Conservation (phyloP, 2,113 vertebrate genomes). For the Hemichromis elongatus region DNA sequence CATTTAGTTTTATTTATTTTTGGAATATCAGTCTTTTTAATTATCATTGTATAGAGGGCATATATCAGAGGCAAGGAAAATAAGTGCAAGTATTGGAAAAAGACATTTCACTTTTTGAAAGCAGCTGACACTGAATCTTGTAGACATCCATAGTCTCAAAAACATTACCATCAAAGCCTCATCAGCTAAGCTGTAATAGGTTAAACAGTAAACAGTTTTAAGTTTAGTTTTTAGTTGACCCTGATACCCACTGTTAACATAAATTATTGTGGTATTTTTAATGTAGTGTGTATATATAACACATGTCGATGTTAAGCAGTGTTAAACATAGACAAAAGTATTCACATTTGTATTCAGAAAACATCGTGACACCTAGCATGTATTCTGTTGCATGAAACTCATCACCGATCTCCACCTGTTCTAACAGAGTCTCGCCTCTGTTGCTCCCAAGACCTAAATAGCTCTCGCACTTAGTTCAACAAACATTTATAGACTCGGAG, state of each 20-base stretch:
- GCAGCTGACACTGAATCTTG: not conserved
- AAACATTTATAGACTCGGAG: not conserved
- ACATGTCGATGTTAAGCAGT: not conserved
- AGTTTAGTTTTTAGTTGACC: not conserved
- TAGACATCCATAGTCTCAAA: not conserved
- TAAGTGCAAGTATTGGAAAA: not conserved
- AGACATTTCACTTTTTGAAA: not conserved
- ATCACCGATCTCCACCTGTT: not conserved
- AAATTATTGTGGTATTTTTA: not conserved
- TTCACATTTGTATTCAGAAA: not conserved
- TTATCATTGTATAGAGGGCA: not conserved
- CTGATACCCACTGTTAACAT: not conserved
- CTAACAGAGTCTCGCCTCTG: not conserved
- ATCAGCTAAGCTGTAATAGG: not conserved
- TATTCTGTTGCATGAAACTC: not conserved
- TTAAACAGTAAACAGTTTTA: not conserved
- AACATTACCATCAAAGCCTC: not conserved
- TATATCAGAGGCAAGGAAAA: not conserved
- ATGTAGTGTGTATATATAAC: not conserved
- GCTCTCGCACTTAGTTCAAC: not conserved
- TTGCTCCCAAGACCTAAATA: slow-evolving; percentile 1
- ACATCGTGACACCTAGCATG: not conserved
- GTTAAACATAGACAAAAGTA: not conserved
- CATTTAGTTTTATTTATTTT: not conserved
- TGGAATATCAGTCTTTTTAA: not conserved